Percentiles rank a stretch among this genome's conserved stretches.
phyloP scores from a whole-genome alignment of 2,888 invertebrate species.

The Diploptera punctata region DNA sequence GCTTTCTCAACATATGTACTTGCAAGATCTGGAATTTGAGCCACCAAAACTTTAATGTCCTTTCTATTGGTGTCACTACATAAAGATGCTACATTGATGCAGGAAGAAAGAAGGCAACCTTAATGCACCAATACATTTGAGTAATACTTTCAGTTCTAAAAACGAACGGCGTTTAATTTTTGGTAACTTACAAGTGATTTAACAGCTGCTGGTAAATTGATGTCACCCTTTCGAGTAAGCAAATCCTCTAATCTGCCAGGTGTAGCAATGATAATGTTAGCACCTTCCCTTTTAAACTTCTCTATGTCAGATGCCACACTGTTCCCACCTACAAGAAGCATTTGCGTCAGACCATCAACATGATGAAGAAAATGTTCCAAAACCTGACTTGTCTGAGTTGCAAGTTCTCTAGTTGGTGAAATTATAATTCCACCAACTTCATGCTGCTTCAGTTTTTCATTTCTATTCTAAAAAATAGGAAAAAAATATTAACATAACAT shows the following conservation, averaged over 20 bases:
- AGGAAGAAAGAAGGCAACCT: too few relatives aligned
- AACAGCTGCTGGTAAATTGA: conserved; percentile 73
- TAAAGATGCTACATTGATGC: too few relatives aligned
- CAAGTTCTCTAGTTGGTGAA: conserved; percentile 95
- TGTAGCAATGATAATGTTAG: conserved; percentile 90
- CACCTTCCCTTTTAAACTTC: conserved; percentile 70
- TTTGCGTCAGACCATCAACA: conserved; percentile 60
- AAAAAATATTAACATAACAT: too few relatives aligned
- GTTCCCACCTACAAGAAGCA: conserved; percentile 82
- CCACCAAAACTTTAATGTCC: too few relatives aligned
- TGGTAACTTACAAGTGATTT: conserved; percentile 79
- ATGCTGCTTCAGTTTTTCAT: conserved; percentile 69
- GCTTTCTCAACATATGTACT: too few relatives aligned
- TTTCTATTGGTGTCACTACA: too few relatives aligned
- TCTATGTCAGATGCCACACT: conserved; percentile 78
- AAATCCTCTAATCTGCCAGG: conserved; percentile 94
- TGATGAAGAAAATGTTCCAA: conserved; percentile 58
- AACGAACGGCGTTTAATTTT: too few relatives aligned
- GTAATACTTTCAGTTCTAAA: too few relatives aligned
- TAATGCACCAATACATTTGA: too few relatives aligned
- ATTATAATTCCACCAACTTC: conserved; percentile 90
- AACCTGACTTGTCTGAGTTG: conserved; percentile 83
- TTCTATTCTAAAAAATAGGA: conserved; percentile 63
- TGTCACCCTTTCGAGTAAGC: conserved; percentile 70
- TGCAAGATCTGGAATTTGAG: too few relatives aligned